These are phyloP conservation scores for Neotoma lepida DNA, from an alignment of 2,113 vertebrate genomes.

Conservation along the genomic window DNA sequence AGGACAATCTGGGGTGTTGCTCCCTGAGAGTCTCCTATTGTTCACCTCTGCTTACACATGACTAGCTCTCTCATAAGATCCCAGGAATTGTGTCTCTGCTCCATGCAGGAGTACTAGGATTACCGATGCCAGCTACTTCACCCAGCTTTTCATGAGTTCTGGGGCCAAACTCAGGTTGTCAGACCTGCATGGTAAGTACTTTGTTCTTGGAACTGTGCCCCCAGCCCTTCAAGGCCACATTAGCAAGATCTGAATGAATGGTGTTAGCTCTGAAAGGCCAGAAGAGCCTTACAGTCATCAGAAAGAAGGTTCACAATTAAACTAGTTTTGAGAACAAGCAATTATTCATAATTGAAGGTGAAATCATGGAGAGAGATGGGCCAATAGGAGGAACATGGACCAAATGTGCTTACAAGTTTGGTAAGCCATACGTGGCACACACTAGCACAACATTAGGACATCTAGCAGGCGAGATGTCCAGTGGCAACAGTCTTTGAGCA, in stretches of 20 bases:
- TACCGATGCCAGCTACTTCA: background rate
- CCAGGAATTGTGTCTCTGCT: background rate
- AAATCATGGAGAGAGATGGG: background rate
- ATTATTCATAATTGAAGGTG: background rate
- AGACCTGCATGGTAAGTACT: background rate
- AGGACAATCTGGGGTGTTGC: background rate
- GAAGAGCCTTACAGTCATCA: background rate
- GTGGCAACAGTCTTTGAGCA: background rate
- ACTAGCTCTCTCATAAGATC: background rate
- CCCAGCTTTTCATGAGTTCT: too few relatives aligned
- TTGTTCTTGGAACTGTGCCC: background rate
- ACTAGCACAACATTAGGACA: too few relatives aligned
- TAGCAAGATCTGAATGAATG: background rate
- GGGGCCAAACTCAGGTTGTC: too few relatives aligned
- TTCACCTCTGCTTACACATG: background rate
- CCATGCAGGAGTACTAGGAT: background rate
- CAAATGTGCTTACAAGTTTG: background rate
- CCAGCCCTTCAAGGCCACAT: too few relatives aligned
- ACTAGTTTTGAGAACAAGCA: background rate
- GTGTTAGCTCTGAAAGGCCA: background rate
- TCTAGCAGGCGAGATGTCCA: background rate
- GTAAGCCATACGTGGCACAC: background rate
- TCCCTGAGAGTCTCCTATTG: background rate
- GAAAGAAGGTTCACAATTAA: background rate
- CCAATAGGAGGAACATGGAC: background rate